A percentile compares a stretch with the other conserved stretches of the same genome.
Evolutionary conservation across 2,888 invertebrate species (phyloP).

Genomic region (Yponomeuta plumbellus): DNA sequence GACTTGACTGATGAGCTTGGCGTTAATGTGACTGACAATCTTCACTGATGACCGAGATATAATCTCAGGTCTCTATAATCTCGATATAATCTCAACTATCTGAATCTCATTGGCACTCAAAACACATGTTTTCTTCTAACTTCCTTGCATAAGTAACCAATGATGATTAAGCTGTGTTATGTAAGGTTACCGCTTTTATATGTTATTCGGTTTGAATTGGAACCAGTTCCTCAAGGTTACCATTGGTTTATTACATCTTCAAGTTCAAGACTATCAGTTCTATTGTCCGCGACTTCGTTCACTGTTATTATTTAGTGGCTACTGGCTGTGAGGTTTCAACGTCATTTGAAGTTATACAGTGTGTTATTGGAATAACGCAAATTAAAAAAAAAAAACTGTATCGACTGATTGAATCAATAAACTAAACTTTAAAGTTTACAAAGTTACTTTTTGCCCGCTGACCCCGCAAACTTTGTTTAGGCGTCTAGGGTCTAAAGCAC

Average conservation of each 20-base stretch:
- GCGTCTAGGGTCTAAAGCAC: too few species aligned
- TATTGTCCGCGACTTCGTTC: background rate
- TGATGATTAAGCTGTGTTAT: background rate
- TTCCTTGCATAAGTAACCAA: background rate
- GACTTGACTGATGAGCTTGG: background rate
- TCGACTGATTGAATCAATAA: too few species aligned
- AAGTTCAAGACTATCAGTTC: slow-evolving; percentile 5
- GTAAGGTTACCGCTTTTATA: background rate
- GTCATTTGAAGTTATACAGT: too few species aligned
- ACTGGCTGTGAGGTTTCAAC: too few species aligned
- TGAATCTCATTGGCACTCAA: background rate
- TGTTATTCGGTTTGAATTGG: background rate
- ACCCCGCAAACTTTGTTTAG: too few species aligned
- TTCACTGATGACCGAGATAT: background rate
- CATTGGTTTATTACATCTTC: background rate
- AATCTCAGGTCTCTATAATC: background rate
- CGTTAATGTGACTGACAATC: background rate
- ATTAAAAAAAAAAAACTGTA: too few species aligned
- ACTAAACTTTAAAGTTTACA: too few species aligned
- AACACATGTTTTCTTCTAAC: background rate
- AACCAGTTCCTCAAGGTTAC: slow-evolving; percentile 1
- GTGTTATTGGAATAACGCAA: too few species aligned
- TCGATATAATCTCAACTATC: background rate
- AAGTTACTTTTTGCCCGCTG: too few species aligned
- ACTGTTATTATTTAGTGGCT: too few species aligned